Base-by-base conservation (phyloP, 2,888 invertebrate species). In the Clunio marinus region DNA sequence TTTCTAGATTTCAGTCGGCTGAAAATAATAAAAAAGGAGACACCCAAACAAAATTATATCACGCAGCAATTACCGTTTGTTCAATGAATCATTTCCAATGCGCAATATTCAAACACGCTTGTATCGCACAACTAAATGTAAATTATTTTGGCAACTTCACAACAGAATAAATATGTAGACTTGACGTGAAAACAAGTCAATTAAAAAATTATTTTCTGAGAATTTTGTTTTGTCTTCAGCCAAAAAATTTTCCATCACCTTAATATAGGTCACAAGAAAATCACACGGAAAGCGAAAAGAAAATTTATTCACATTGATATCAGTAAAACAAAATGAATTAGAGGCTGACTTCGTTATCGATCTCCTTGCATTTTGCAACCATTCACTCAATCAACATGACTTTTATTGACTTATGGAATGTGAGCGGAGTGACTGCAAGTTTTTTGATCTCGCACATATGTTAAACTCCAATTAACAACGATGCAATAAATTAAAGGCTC, bases 401-500 rank as follows among this genome's bases (percentile, higher is more conserved):
- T 41, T 41, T 41, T 41, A 41, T 41, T n/a, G n/a, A n/a, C n/a
- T n/a, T n/a, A n/a, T n/a, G n/a, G n/a, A n/a, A n/a, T n/a, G n/a
- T n/a, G n/a, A n/a, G n/a, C n/a, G n/a, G n/a, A n/a, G n/a, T n/a
- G n/a, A n/a, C n/a, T n/a, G n/a, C n/a, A 15, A 41, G 41, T 41
- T 41, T 41, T n/a, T 41, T 41, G 41, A 10, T 41, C 41, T 15
- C 2, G 15, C 41, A n/a, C 41, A 41, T 41, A 41, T n/a, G n/a
- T n/a, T n/a, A 41, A 41, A 41, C 15, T 41, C 41, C 41, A 15
- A 41, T n/a, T n/a, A 41, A 10, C 41, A 2, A 41, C n/a, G n/a
- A n/a, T 51, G 51, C 22, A 51, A 51, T 51, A 51, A 51, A 51
- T 51, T 22, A 51, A 17, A 51, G n/a, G 51, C 51, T 22, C 51